These are phyloP conservation scores for Lissocephala sabroskyi DNA, from an alignment of 2,888 invertebrate genomes.

Conservation along the genomic window DNA sequence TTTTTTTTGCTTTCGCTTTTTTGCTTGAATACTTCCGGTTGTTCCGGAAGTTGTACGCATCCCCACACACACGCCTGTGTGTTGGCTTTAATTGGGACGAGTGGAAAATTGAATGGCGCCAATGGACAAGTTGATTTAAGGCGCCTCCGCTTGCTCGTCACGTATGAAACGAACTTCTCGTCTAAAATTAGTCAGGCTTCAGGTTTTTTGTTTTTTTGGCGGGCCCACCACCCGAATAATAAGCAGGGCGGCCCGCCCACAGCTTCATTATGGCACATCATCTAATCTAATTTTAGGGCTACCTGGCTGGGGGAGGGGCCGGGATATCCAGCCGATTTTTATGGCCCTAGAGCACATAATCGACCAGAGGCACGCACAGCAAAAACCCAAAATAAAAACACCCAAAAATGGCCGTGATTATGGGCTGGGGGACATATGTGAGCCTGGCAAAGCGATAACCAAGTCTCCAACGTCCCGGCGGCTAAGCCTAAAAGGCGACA, in stretches of 20 bases:
- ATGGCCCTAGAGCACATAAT: constrained; percentile 52
- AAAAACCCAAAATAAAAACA: not conserved
- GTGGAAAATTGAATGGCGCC: constrained; percentile 51
- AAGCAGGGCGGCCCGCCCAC: constrained; percentile 36
- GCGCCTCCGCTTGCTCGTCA: not conserved
- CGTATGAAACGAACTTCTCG: not conserved
- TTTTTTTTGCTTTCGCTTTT: constrained; percentile 22
- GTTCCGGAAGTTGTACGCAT: constrained; percentile 43
- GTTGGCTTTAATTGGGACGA: constrained; percentile 47
- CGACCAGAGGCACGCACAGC: constrained; percentile 44
- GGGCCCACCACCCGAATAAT: constrained; percentile 51
- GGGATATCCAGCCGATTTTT: constrained; percentile 55
- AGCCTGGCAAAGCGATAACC: no score
- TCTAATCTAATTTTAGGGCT: constrained; percentile 53
- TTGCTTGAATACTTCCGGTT: constrained; percentile 59
- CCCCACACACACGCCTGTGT: constrained; percentile 11
- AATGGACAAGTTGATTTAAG: constrained; percentile 1
- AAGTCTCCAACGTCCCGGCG: no score
- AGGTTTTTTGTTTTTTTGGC: not conserved
- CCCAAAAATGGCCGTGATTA: not conserved
- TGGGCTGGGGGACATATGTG: not conserved
- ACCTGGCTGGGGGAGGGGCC: constrained; percentile 33
- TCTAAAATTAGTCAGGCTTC: no score
- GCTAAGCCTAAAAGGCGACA: constrained; percentile 51
- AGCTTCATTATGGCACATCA: constrained; percentile 61